These are phyloP conservation scores for Sylvilagus floridanus DNA, from an alignment of 2,797 vertebrate genomes.

Conservation along the genomic window DNA sequence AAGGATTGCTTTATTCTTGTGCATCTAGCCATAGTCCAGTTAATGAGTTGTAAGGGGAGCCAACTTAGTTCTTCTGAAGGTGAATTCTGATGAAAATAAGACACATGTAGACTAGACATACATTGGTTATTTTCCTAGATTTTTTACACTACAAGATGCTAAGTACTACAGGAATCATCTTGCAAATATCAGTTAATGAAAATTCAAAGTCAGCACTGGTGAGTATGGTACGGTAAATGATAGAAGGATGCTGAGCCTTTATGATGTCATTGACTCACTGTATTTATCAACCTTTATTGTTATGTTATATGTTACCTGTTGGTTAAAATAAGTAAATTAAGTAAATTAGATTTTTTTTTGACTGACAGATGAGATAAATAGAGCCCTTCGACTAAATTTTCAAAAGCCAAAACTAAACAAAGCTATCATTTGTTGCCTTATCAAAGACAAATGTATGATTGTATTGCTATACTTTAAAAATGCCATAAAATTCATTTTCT, in stretches of 20 bases:
- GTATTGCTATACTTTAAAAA: background rate
- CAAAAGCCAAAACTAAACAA: background rate
- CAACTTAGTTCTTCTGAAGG: background rate
- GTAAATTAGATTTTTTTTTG: background rate
- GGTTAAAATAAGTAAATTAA: background rate
- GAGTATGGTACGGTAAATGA: background rate
- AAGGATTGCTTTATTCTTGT: background rate
- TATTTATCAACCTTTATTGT: background rate
- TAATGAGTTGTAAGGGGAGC: background rate
- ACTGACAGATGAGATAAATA: background rate
- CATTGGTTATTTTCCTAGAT: background rate
- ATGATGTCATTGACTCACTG: background rate
- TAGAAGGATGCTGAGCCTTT: background rate
- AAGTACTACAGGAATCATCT: background rate
- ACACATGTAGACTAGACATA: background rate
- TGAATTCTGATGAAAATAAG: background rate
- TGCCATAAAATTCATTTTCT: background rate
- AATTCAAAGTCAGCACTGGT: background rate
- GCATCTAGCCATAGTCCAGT: background rate
- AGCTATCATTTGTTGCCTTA: background rate
- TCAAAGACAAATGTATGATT: background rate
- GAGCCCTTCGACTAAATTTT: background rate
- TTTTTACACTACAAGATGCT: background rate
- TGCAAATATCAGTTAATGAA: background rate
- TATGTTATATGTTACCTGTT: background rate